Percentiles rank a stretch among this genome's conserved stretches.
Conservation (phyloP, 2,797 vertebrate species). For the Sandelia bainsii region DNA sequence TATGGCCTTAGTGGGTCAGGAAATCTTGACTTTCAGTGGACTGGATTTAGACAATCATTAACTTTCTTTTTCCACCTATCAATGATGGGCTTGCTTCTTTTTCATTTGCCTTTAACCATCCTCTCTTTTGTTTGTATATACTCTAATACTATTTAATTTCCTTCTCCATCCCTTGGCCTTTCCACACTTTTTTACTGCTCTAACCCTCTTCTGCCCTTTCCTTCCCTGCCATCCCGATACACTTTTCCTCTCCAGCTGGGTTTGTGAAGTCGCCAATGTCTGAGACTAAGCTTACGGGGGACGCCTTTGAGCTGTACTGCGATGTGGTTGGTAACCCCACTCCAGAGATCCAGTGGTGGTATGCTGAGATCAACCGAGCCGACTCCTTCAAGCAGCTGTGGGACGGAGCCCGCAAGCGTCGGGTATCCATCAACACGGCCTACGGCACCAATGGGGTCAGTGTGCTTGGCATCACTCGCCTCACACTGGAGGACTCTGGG, state of each 20-base stretch:
- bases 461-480: slow-evolving; percentile 95
- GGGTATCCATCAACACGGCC: slow-evolving; percentile 96
- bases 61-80: slow-evolving; percentile 63
- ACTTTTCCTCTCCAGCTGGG: slow-evolving; percentile 93
- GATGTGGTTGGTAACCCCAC: slow-evolving; percentile 97
- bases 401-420: slow-evolving; percentile 95
- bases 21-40: slow-evolving; percentile 25
- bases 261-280: slow-evolving; percentile 99
- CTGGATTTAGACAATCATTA: slow-evolving; percentile 56
- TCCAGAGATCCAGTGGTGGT: slow-evolving; percentile 99
- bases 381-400: slow-evolving; percentile 99
- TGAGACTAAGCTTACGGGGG: slow-evolving; percentile 99
- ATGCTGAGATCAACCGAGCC: slow-evolving; percentile 96
- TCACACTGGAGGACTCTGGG: slow-evolving; percentile 97
- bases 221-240: slow-evolving; percentile 61
- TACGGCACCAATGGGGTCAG: slow-evolving; percentile 96
- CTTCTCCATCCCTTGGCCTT: slow-evolving; percentile 51
- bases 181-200: slow-evolving; percentile 48
- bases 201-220: slow-evolving; percentile 67
- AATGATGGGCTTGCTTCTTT: slow-evolving; percentile 73
- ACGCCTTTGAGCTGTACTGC: slow-evolving; percentile 99
- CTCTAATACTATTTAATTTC: slow-evolving; percentile 67
- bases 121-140: slow-evolving; percentile 65
- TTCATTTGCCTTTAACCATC: slow-evolving; percentile 78
- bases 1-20: slow-evolving; percentile 28